Percentiles rank a stretch among this genome's conserved stretches.
Evolutionary conservation across 1,140 invertebrate species (phyloP).

Genomic region (Drosophila asahinai): DNA sequence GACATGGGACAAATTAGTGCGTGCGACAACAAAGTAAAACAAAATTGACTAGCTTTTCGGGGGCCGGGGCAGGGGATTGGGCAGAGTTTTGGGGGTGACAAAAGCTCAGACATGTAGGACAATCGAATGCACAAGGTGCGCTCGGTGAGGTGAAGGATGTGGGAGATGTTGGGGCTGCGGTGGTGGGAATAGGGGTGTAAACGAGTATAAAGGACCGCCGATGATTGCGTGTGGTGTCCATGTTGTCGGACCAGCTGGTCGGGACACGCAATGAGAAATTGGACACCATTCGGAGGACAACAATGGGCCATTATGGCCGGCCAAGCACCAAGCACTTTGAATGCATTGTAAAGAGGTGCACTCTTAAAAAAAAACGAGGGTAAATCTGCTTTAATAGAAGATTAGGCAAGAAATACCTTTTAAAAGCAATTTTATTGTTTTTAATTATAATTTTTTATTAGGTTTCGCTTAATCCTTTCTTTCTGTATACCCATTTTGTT

Average conservation of each 20-base stretch:
- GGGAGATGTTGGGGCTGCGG: neutral
- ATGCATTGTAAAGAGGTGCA: conserved; percentile 52
- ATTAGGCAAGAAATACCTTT: neutral
- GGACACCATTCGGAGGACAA: conserved; percentile 63
- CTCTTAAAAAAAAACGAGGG: neutral
- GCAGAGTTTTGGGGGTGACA: conserved; percentile 28
- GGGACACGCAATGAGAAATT: conserved; percentile 65
- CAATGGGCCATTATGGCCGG: conserved; percentile 58
- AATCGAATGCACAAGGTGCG: conserved; percentile 66
- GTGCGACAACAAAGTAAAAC: conserved; percentile 67
- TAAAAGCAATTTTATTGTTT: too few species aligned
- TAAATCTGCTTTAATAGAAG: neutral
- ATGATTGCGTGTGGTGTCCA: conserved; percentile 66
- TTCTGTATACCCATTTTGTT: neutral
- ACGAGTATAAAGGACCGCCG: conserved; percentile 42
- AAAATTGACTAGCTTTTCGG: conserved; percentile 39
- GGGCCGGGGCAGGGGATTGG: neutral
- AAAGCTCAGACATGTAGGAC: conserved; percentile 56
- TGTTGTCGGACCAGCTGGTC: conserved; percentile 53
- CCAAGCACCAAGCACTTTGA: conserved; percentile 49
- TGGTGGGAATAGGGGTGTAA: conserved; percentile 33
- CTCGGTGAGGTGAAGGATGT: conserved; percentile 6
- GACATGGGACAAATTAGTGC: conserved; percentile 75
- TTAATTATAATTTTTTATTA: neutral
- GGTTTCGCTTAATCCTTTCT: neutral